A percentile compares a stretch with the other conserved stretches of the same genome.
Evolutionary conservation across 2,797 vertebrate species (phyloP).

Genomic region (Enoplosus armatus): DNA sequence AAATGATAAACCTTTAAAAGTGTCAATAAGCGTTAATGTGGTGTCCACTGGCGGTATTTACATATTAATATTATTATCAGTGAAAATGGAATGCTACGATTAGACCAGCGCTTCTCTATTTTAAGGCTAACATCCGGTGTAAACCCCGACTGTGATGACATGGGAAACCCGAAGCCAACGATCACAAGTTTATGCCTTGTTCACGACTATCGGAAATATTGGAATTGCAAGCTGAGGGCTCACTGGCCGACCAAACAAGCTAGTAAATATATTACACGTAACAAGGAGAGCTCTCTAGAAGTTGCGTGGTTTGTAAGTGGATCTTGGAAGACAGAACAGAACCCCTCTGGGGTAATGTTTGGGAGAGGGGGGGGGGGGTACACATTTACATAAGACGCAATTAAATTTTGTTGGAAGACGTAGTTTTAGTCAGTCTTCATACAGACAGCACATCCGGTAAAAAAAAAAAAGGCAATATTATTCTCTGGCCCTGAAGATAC

Average conservation of each 20-base stretch:
- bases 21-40: not conserved
- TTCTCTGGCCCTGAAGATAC: fast-evolving
- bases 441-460: not conserved
- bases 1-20: not conserved
- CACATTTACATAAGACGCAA: not conserved
- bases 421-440: not conserved
- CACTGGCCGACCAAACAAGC: not conserved
- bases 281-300: too few species aligned
- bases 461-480: conserved; percentile 3
- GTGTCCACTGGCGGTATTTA: fast-evolving
- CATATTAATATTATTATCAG: fast-evolving
- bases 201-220: conserved; percentile 21
- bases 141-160: not conserved
- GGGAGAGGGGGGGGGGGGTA: too few species aligned
- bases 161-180: not conserved
- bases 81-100: not conserved
- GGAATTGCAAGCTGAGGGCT: fast-evolving
- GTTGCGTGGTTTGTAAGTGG: too few species aligned
- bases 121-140: not conserved
- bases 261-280: too few species aligned
- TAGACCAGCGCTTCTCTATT: not conserved
- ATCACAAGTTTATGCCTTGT: not conserved
- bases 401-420: not conserved
- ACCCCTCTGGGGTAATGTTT: not conserved
- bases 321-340: not conserved